Evolutionary conservation across 2,888 invertebrate genomes (phyloP), one percentile per base, ranked within the genome.

Genomic region (Heteropelma amictum): DNA sequence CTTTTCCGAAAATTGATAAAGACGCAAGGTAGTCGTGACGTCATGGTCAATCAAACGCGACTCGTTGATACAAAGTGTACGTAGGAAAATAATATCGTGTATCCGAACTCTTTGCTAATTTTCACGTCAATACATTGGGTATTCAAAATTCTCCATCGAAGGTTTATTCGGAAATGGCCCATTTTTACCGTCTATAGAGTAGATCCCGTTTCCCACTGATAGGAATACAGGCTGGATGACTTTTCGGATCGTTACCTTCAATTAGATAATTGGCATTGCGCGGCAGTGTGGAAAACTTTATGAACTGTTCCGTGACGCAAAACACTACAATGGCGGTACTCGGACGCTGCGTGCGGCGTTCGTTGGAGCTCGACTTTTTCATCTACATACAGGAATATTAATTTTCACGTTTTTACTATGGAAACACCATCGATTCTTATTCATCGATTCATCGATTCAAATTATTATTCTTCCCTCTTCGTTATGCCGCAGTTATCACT

Each of bases 191-290:
- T 7, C 4, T 5, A 54, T 61, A 45, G 54, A 42, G 26, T 65
- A 64, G 30, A 67, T 33, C 67, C 45, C 61, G 65, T 63, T 28
- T 61, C 21, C 21, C 38, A 26, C 35, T 61, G 61, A 40, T 61
- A 53, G 51, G 40, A 63, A 42, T 60, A 54, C 51, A 56, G 47
- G 61, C 63, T 56, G 38, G 23, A 28, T 8, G 49, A 28, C 33
- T 51, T 21, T 17, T 35, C 42, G 63, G 70, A 49, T 74, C 81
- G 81, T 82, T 81, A 78, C 82, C 84, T 85, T 84, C 86, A 84
- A 86, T 86, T 85, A 86, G 82, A 80, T 85, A 85, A 86, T 86
- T 86, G 85, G 83, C 85, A 85, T 72, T 72, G 78, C 65, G 75
- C n/a, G 70, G 61, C 67, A 79, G 61, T 76, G 54, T 47, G 53